Conservation (phyloP, 2,888 invertebrate species). For the Linnaemya vulpina region DNA sequence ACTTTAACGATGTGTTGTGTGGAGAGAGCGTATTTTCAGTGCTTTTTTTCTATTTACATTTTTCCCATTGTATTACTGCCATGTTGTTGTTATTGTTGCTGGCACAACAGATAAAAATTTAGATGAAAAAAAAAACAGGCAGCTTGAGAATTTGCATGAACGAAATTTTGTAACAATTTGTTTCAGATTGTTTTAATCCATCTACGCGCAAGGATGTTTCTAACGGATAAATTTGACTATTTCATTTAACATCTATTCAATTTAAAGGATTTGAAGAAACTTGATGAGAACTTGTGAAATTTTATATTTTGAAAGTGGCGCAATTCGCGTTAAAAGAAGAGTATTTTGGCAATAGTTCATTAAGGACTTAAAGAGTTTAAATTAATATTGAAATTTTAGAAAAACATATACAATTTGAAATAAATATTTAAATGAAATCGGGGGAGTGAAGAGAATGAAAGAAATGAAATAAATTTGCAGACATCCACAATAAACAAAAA, state of each 20-base stretch:
- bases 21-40: constrained; percentile 42
- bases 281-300: neutral
- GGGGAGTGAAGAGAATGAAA: too few relatives aligned
- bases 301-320: constrained; percentile 6
- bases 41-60: neutral
- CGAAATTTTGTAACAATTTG: constrained; percentile 59
- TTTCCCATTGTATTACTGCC: constrained; percentile 10
- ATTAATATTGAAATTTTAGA: neutral
- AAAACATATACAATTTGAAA: neutral
- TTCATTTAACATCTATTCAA: constrained; percentile 5
- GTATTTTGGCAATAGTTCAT: neutral
- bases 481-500: too few relatives aligned
- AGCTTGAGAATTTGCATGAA: constrained; percentile 63
- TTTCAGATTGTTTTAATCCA: constrained; percentile 77
- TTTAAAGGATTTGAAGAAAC: constrained; percentile 15
- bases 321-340: neutral
- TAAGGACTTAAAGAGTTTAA: neutral
- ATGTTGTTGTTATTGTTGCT: constrained; percentile 74
- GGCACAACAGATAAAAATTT: constrained; percentile 45
- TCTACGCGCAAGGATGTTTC: constrained; percentile 78
- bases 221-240: constrained; percentile 69
- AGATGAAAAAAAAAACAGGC: neutral
- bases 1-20: constrained; percentile 20
- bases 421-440: too few relatives aligned
- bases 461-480: neutral